Conservation (phyloP, 2,888 invertebrate species). For the Nipponacmea schrenckii region DNA sequence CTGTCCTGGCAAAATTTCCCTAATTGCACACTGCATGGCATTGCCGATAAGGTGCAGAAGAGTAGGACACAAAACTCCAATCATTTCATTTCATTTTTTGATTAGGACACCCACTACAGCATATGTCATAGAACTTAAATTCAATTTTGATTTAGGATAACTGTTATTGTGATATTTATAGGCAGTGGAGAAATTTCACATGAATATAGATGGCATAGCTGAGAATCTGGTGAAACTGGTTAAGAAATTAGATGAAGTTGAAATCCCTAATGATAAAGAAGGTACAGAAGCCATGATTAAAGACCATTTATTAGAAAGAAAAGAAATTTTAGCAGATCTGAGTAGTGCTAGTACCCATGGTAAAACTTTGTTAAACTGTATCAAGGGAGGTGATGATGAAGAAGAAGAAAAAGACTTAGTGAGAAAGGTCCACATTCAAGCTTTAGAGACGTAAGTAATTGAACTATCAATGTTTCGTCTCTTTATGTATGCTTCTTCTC, state of each 20-base stretch:
- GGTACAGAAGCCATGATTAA: conserved; percentile 88
- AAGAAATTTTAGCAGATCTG: conserved; percentile 78
- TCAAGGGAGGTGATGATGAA: conserved; percentile 61
- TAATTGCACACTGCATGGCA: no score
- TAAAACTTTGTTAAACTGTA: conserved; percentile 80
- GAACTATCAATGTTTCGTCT: no score
- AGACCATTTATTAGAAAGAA: conserved; percentile 71
- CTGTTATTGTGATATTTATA: conserved; percentile 68
- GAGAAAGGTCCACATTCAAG: conserved; percentile 80
- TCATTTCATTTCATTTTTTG: neutral
- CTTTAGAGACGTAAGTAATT: conserved; percentile 84
- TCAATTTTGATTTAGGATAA: no score
- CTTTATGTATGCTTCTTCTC: neutral
- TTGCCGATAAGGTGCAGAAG: no score
- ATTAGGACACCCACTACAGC: no score
- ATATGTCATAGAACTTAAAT: no score
- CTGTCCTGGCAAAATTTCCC: no score
- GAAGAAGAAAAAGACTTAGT: conserved; percentile 38
- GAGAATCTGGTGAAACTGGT: conserved; percentile 87
- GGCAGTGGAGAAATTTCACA: conserved; percentile 95
- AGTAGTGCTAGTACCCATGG: conserved; percentile 88
- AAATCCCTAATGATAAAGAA: conserved; percentile 93
- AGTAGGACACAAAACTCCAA: no score
- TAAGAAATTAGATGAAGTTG: conserved; percentile 86
- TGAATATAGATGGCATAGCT: conserved; percentile 89